Evolutionary conservation across 2,113 vertebrate species (phyloP).

Genomic region (Bubalus kerabau): DNA sequence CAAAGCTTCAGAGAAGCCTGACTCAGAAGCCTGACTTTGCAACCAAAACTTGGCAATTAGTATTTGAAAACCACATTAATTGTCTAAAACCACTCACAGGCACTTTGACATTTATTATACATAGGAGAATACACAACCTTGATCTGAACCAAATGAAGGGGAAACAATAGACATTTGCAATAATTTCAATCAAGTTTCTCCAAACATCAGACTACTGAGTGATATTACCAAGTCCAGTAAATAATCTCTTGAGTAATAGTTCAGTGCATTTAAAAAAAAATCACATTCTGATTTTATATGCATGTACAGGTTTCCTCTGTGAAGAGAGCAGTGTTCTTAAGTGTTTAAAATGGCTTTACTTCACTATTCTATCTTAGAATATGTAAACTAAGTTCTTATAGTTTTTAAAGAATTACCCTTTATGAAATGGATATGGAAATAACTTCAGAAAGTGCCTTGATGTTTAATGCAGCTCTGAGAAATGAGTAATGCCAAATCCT

Average conservation of each 20-base stretch:
- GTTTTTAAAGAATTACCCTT: background rate
- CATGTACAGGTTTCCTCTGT: background rate
- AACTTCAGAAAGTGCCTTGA: background rate
- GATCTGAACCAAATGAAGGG: constrained; percentile 70
- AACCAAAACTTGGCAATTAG: constrained; percentile 75
- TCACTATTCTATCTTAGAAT: background rate
- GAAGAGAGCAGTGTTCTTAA: background rate
- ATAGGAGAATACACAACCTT: constrained; percentile 74
- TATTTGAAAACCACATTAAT: constrained; percentile 68
- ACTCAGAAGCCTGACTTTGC: constrained; percentile 64
- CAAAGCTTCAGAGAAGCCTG: constrained; percentile 47
- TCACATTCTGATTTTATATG: background rate
- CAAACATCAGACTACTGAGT: constrained; percentile 53
- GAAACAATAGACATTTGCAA: constrained; percentile 70
- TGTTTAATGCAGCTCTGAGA: background rate
- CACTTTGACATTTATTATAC: constrained; percentile 76
- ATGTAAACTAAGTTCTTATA: background rate
- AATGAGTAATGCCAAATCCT: background rate
- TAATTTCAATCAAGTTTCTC: constrained; percentile 68
- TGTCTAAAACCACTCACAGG: constrained; percentile 73
- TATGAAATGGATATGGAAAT: background rate
- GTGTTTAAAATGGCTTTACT: background rate
- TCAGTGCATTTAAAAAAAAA: background rate
- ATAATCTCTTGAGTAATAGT: constrained; percentile 37
- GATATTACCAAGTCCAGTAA: constrained; percentile 64